Evolutionary conservation across 2,888 invertebrate genomes (phyloP).

Genomic region (Pseudolycoriella hygida): DNA sequence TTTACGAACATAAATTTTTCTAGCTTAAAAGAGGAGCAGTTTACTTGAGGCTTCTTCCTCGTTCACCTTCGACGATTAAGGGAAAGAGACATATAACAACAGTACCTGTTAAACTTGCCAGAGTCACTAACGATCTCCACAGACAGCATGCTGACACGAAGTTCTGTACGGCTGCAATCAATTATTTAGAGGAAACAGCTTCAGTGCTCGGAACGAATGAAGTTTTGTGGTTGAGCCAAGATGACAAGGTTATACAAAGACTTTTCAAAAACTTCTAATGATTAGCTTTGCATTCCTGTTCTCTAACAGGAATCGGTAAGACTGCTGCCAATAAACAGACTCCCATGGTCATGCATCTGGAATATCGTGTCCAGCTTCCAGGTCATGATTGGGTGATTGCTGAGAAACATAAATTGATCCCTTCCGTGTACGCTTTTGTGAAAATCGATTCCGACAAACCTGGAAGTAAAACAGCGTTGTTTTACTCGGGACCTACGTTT

Average conservation of each 20-base stretch:
- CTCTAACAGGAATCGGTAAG: too few species aligned
- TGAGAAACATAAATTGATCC: slow-evolving; percentile 12
- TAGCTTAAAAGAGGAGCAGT: too few species aligned
- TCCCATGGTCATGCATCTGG: slow-evolving; percentile 2
- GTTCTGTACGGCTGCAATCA: too few species aligned
- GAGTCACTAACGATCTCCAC: too few species aligned
- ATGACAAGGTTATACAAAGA: background rate
- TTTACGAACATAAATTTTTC: too few species aligned
- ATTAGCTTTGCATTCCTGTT: too few species aligned
- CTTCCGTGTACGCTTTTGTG: slow-evolving; percentile 12
- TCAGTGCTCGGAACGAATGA: background rate
- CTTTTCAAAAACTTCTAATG: too few species aligned
- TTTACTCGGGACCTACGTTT: background rate
- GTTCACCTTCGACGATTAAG: too few species aligned
- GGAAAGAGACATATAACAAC: too few species aligned
- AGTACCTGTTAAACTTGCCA: too few species aligned
- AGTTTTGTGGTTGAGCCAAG: slow-evolving; percentile 1
- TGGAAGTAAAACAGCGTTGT: background rate
- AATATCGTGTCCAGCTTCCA: slow-evolving; percentile 11
- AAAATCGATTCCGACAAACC: background rate
- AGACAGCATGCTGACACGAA: too few species aligned
- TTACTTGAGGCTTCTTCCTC: too few species aligned
- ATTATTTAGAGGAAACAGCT: background rate
- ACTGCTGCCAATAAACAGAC: background rate
- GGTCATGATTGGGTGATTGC: slow-evolving; percentile 14